Base-by-base conservation (phyloP, 2,113 vertebrate species). In the Corvus cornix region DNA sequence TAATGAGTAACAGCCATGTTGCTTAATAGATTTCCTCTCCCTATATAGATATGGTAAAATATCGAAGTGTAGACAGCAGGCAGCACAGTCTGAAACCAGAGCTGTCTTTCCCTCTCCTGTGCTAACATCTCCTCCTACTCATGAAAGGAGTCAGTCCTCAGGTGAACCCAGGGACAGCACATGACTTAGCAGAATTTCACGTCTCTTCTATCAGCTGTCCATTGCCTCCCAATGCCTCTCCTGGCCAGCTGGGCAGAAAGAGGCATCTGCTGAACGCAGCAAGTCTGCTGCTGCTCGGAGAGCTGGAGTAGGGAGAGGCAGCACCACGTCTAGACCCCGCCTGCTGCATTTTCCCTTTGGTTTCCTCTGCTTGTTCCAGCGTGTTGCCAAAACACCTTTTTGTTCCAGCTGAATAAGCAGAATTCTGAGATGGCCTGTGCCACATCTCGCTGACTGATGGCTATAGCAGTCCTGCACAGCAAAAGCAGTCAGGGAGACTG, bases 371-470 rank as follows among this genome's bases (percentile, higher is more conserved):
- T 94, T 68, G 51, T 70, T 88, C 69, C 91, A 84, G 56, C 1
- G 0, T 75, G 48, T 89, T 84, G 39, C 83, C 27, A 60, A 58
- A 87, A 81, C n/a, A 37, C 53, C 41, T 76, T 81, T 93, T 49
- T 69, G 44, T 28, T 95, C 72, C 87, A 93, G 79, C 70, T 93
- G 96, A 92, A 59, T 56, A 91, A 80, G 92, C 79, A 81, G 56
- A 93, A 90, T 92, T 66, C 39, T 51, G 78, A 91, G 70, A 41
- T 66, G 81, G 35, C 41, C 68, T 84, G 37, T 94, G 95, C 95
- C 85, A 84, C 67, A 82, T 84, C 53, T 85, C 74, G 24, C 43
- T 67, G 55, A 19, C 49, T 49, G 66, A 53, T 79, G 77, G 69
- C 58, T 75, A 5, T 46, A 84, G 62, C 60, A 66, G 31, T 93